Conservation (phyloP, 1,140 invertebrate genomes). For the Rhopalosiphum padi region DNA sequence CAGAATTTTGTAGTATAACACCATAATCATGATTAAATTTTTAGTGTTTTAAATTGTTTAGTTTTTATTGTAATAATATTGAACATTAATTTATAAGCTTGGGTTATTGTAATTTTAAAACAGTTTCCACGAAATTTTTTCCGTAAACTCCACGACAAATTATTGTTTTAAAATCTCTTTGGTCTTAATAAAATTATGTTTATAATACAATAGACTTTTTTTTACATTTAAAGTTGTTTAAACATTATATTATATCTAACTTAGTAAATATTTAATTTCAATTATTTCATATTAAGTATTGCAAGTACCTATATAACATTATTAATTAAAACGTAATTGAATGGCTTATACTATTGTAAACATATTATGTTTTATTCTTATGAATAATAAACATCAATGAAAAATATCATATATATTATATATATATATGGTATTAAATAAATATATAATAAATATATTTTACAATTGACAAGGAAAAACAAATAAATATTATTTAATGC, state of each 20-base stretch:
- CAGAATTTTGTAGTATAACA: neutral
- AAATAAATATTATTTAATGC: neutral
- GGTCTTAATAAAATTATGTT: neutral
- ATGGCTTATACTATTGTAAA: neutral
- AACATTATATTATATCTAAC: neutral
- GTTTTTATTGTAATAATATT: neutral
- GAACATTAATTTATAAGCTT: neutral
- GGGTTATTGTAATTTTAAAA: neutral
- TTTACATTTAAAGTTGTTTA: neutral
- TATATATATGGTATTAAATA: neutral
- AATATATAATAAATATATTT: neutral
- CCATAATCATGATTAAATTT: neutral
- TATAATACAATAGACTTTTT: neutral
- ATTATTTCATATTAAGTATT: neutral
- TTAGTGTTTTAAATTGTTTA: neutral
- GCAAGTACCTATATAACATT: neutral
- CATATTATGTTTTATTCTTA: too few relatives aligned
- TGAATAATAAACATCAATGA: neutral
- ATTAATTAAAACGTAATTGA: constrained; percentile 4
- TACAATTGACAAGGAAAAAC: constrained; percentile 5
- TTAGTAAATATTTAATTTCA: neutral
- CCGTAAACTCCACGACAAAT: neutral
- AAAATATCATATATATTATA: neutral
- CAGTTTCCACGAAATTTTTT: neutral
- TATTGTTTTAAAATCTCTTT: neutral